Evolutionary conservation across 1,140 invertebrate genomes (phyloP), one percentile per base, ranked within the genome.

Genomic region (Trinorchestia longiramus): DNA sequence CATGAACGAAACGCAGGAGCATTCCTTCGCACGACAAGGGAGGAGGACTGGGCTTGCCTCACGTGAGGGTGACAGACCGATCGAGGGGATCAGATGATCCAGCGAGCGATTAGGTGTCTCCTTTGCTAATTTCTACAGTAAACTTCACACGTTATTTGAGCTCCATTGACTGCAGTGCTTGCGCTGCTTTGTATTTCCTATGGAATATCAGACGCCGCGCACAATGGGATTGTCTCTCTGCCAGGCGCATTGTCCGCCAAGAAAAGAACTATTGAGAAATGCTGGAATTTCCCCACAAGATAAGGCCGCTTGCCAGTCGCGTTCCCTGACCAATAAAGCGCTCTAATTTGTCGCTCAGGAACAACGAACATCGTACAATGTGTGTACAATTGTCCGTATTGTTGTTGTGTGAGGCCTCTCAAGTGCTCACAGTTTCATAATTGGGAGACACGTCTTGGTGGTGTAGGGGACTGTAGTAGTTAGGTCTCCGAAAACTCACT

Each of bases 121-220:
- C 11, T 43, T 43, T 43, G 88, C 88, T 90, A 90, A 90, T 90
- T 90, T 90, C 88, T 90, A 90, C 43, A 90, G 88, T 90, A 43
- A 90, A 90, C 43, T 90, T 90, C 88, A 90, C 88, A 90, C 88
- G 88, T 90, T 90, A 90, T 90, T 90, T 90, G 88, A 90, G n/a
- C 88, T 90, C 41, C 41, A 43, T 41, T 41, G 88, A 90, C 88
- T 43, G 88, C 62, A 77, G 62, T 77, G 62, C 62, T 77, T 77
- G 62, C 62, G 62, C 62, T 28, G 88, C 41, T 90, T 41, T 43
- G 88, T 42, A 41, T 42, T 90, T 42, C 88, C 41, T 42, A 42
- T 90, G 88, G 88, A 90, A 41, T 42, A 41, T 43, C 88, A 90
- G 43, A 90, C 41, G 88, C n/a, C 3, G n/a, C 43, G 41, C 88